Evolutionary conservation across 2,113 vertebrate genomes (phyloP).

Genomic region (Labeo rohita): DNA sequence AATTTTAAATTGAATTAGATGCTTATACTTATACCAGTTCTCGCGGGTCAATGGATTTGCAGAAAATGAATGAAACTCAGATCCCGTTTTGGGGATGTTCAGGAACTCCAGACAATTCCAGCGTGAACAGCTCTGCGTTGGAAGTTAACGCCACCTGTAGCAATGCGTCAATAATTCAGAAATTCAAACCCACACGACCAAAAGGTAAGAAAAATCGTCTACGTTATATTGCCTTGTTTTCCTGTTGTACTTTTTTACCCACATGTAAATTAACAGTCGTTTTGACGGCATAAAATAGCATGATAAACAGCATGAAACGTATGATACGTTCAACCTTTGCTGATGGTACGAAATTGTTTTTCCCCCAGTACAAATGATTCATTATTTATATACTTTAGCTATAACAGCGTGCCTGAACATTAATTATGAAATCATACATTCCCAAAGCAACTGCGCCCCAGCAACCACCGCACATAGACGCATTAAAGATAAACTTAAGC

Average conservation of each 20-base stretch:
- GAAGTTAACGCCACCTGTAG: constrained; percentile 55
- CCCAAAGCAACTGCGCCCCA: not conserved
- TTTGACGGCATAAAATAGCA: not conserved
- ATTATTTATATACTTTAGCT: not conserved
- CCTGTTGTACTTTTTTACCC: not conserved
- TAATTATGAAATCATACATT: not conserved
- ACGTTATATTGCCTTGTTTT: not conserved
- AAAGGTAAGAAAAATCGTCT: constrained; percentile 49
- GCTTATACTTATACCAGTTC: not conserved
- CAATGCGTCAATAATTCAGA: constrained; percentile 49
- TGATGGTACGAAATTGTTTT: not conserved
- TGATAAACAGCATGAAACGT: not conserved
- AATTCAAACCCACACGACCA: constrained; percentile 32
- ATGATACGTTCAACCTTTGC: not conserved
- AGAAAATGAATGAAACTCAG: constrained; percentile 49
- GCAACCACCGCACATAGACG: not conserved
- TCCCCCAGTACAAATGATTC: not conserved
- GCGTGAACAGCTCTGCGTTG: constrained; percentile 22
- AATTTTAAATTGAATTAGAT: not conserved
- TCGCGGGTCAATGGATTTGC: constrained; percentile 35
- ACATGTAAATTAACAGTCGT: not conserved
- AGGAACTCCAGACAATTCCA: constrained; percentile 8
- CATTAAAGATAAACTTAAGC: not conserved
- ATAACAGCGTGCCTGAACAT: not conserved
- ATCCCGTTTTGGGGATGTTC: constrained; percentile 35